Evolutionary conservation across 2,797 vertebrate species (phyloP), one percentile per base, ranked within the genome.

Genomic region (Ceryle rudis): DNA sequence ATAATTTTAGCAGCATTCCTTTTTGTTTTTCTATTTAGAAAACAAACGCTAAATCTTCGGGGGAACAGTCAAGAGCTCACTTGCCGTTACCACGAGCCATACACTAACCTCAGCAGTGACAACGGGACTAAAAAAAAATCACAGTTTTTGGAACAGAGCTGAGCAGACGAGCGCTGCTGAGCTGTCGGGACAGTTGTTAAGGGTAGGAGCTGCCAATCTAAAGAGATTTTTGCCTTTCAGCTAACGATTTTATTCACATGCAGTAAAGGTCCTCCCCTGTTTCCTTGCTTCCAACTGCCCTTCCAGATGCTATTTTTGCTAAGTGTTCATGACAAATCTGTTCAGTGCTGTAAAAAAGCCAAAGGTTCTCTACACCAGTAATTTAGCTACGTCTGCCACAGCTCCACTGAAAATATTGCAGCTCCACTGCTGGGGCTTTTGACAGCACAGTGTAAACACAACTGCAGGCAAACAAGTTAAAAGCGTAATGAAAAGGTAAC

Each of bases 221-320:
- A 84, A 44, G 83, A 90, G 82, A 28, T n/a, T 77, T 91, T 69
- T 90, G 88, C 92, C 88, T 92, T 90, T 51, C 85, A 92, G 91
- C 62, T 91, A 60, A 49, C 69, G 18, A 62, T 93, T 94, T 69
- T 23, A 77, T 90, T 90, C 91, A 77, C 92, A 74, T 9, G 14
- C 74, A 61, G 21, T 7, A 62, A 95, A 93, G 57, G 44, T 44
- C 70, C 62, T 67, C 77, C 79, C 77, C 77, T 73, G 60, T 72
- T 33, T 19, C 77, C 18, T 61, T 74, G 46, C 67, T 96, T 95
- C 97, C 98, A 95, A 84, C 93, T 80, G 91, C 74, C 92, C 96
- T 97, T 96, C 95, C 97, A 97, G 95, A 86, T 94, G 96, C 96
- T 96, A 4, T 92, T 97, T 96, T 51, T 54, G 92, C 92, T 94